Evolutionary conservation across 2,888 invertebrate species (phyloP), one percentile per base, ranked within the genome.

Genomic region (Cantharis flavilabris): DNA sequence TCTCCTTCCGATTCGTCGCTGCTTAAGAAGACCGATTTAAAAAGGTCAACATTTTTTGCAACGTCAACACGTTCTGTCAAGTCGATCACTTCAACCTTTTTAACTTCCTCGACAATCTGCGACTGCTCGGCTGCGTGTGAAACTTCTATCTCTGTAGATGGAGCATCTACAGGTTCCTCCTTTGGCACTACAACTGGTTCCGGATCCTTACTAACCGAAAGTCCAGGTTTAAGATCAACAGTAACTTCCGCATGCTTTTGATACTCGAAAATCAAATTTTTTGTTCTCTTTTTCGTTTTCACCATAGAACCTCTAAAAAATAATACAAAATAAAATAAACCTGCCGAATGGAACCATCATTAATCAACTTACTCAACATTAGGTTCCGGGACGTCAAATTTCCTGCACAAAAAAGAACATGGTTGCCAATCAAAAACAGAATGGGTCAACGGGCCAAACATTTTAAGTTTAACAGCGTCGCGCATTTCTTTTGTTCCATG

Each of bases 341-440:
- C 28, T 30, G 28, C 9, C 9, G 9, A 26, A 9, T 9, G 3
- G 10, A 30, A 9, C 9, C 28, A 3, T 5, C 10, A 11, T 10
- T 9, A 10, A 30, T 30, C 3, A 75, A 86, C 89, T 87, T 88
- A 91, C 90, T 92, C 92, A 30, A 91, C 91, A 79, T 92, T 93
- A 0, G 98, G 96, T 86, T 98, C 95, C 0, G 97, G 96, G 28
- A 99, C 93, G 86, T 99, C 99, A 86, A 98, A 99, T 65, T 98
- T 90, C 87, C 96, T 97, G 86, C 97, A 98, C 0, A 99, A 90
- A 9, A 96, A 86, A 64, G 92, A 89, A 80, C 93, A 92, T 0
- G 99, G 99, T 81, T 94, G 92, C 99, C 99, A 99, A 67, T 92
- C 89, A 0, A 85, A 84, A 28, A 90, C 90, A 5, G 88, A 89